Base-by-base conservation (phyloP, 2,797 vertebrate genomes). In the Chelon auratus region DNA sequence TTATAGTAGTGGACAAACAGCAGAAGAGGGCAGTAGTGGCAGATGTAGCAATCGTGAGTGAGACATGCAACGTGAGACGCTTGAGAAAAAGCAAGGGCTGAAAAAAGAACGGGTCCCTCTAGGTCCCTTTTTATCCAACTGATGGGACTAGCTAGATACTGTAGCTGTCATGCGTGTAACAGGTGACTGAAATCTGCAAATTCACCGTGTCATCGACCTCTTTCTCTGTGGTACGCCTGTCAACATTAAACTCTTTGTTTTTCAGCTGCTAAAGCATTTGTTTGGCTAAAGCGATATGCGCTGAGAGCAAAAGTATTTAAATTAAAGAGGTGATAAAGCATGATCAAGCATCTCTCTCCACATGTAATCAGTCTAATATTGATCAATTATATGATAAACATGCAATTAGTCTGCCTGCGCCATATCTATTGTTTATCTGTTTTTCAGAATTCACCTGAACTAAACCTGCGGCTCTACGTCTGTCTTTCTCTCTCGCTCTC, bases 351-450 rank as follows among this genome's bases (percentile, higher is more conserved):
- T 62, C 14, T 20, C 50, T 66, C 57, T 52, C 13, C 13, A 24
- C 14, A 4, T 30, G 52, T 30, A 66, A 53, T 67, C 58, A 20
- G 11, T n/a, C 7, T n/a, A 24, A 9, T 45, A 45, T 51, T 55
- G 73, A 81, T 81, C 63, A 72, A 72, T 68, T 68, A 62, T 69
- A 52, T 69, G 61, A 65, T 73, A 72, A 64, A 47, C 52, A 3
- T 65, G 61, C 42, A 68, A 51, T 72, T 65, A 77, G 56, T 81
- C 17, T 17, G 13, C 18, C 42, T 9, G 12, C 17, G 8, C 15
- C 42, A 7, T 43, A 17, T 43, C 42, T 42, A 42, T 42, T 42
- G 33, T 48, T 24, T 40, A 62, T 62, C 42, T 30, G 50, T 51
- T 51, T 13, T 24, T 18, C 40, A 17, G 9, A 2, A 13, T 33